Percentiles rank a stretch among this genome's conserved stretches.
Evolutionary conservation across 2,113 vertebrate genomes (phyloP).

Genomic region (Anguilla japonica): DNA sequence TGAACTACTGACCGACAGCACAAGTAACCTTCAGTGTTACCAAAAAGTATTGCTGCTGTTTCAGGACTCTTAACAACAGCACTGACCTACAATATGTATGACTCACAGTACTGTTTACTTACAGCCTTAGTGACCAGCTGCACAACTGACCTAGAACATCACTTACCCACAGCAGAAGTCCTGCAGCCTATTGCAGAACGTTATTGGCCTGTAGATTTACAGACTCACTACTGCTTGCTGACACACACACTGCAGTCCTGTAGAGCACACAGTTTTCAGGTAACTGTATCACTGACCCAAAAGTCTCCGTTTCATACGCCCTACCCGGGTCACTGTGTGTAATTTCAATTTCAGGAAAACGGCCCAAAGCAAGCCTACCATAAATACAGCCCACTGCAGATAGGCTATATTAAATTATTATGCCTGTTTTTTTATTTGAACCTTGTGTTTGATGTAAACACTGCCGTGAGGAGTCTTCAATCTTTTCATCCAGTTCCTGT

Average conservation of each 20-base stretch:
- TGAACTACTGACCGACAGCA: too few relatives aligned
- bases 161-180: not conserved
- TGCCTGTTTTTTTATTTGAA: not conserved
- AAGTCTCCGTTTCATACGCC: not conserved
- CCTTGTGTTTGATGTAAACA: not conserved
- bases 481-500: not conserved
- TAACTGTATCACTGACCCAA: not conserved
- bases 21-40: too few relatives aligned
- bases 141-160: not conserved
- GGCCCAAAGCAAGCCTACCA: not conserved
- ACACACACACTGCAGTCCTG: too few relatives aligned
- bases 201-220: not conserved
- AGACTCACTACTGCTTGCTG: not conserved
- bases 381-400: not conserved
- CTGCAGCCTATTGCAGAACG: too few relatives aligned
- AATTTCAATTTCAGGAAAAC: not conserved
- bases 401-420: not conserved
- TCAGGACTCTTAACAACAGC: too few relatives aligned
- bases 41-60: too few relatives aligned
- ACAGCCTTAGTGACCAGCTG: too few relatives aligned
- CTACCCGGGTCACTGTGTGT: not conserved
- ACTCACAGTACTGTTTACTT: too few relatives aligned
- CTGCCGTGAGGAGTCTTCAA: not conserved
- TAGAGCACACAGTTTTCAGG: not conserved
- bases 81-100: too few relatives aligned